These are phyloP conservation scores for Lasiommata megera DNA, from an alignment of 2,888 invertebrate species.

Conservation along the genomic window DNA sequence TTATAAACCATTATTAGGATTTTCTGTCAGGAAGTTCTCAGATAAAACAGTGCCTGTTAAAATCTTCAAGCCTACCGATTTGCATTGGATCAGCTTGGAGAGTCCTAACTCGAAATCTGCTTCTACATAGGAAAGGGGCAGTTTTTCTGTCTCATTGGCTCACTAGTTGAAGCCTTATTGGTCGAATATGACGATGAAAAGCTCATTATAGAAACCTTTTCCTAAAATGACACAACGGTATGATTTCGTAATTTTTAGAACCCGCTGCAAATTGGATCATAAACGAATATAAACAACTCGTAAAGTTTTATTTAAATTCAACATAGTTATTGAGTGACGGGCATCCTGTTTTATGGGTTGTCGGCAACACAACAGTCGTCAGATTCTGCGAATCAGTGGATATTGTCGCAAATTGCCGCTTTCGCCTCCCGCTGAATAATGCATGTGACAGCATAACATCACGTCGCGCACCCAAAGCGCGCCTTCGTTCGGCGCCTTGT, in stretches of 20 bases:
- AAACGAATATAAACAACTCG: slow-evolving; percentile 33
- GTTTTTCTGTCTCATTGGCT: too few relatives aligned
- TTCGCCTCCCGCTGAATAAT: slow-evolving; percentile 79
- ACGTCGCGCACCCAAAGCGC: slow-evolving; percentile 57
- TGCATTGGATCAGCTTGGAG: too few relatives aligned
- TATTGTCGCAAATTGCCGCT: slow-evolving; percentile 81
- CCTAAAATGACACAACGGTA: neutral
- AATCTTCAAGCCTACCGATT: too few relatives aligned
- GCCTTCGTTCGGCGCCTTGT: slow-evolving; percentile 37
- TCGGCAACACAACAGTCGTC: slow-evolving; percentile 70
- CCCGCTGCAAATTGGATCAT: neutral
- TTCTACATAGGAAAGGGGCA: too few relatives aligned
- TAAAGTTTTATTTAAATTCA: slow-evolving; percentile 68
- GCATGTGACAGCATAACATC: slow-evolving; percentile 79
- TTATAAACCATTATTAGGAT: too few relatives aligned
- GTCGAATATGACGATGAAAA: too few relatives aligned
- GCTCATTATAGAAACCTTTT: too few relatives aligned
- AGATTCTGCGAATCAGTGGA: slow-evolving; percentile 76
- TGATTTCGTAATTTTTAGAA: neutral
- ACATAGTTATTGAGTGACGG: slow-evolving; percentile 70
- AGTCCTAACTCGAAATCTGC: too few relatives aligned
- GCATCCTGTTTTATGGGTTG: slow-evolving; percentile 74
- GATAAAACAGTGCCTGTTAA: too few relatives aligned
- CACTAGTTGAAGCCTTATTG: too few relatives aligned
- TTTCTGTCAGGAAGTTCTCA: too few relatives aligned